These are phyloP conservation scores for Cosmorhoe ocellata DNA, from an alignment of 2,888 invertebrate species.

Conservation along the genomic window DNA sequence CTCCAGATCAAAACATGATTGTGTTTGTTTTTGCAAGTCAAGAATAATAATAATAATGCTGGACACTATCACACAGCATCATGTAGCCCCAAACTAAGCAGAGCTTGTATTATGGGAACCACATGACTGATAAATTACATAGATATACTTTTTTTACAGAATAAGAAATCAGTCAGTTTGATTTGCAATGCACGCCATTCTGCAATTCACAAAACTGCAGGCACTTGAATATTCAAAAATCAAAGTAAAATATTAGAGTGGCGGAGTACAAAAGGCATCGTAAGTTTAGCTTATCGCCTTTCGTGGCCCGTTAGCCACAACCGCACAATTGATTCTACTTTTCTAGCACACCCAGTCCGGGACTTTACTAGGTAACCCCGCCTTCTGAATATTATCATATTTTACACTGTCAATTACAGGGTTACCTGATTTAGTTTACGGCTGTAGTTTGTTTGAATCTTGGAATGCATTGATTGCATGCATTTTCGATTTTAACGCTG, in stretches of 20 bases:
- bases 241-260: constrained; percentile 59
- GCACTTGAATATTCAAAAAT: constrained; percentile 45
- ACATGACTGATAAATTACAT: too few species aligned
- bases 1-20: too few species aligned
- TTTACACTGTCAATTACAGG: constrained; percentile 66
- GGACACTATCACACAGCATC: too few species aligned
- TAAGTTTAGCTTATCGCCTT: constrained; percentile 74
- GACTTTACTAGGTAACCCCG: constrained; percentile 55
- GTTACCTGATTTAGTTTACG: constrained; percentile 30
- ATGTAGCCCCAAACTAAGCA: too few species aligned
- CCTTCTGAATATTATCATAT: constrained; percentile 67
- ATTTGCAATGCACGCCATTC: constrained; percentile 1
- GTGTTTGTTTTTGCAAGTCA: too few species aligned
- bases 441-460: constrained; percentile 47
- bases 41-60: too few species aligned
- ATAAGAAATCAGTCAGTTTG: neutral
- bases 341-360: constrained; percentile 51
- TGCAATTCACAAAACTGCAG: constrained; percentile 19
- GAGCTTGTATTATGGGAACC: too few species aligned
- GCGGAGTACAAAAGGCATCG: constrained; percentile 67
- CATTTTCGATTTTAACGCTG: neutral
- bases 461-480: constrained; percentile 2
- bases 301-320: constrained; percentile 69
- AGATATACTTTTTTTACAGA: too few species aligned
- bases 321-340: constrained; percentile 72